Evolutionary conservation across 1,140 invertebrate genomes (phyloP).

Genomic region (Drosophila quadrilineata): DNA sequence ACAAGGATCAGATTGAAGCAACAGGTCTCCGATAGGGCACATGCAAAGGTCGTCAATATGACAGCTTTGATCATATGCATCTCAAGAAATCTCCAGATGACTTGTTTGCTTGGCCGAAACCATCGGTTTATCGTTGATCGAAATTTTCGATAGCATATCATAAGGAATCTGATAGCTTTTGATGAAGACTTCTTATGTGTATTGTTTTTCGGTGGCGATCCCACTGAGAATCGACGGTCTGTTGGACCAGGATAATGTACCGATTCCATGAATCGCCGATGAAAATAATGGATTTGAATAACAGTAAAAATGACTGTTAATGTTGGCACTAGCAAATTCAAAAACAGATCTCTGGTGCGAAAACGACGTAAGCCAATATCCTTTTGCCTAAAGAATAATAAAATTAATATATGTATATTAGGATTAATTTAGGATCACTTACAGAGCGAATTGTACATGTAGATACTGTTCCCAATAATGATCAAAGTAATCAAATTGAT

Average conservation of each 20-base stretch:
- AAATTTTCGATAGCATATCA: slow-evolving; percentile 14
- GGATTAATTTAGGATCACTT: slow-evolving; percentile 81
- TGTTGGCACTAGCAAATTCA: slow-evolving; percentile 94
- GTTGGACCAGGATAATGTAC: slow-evolving; percentile 39
- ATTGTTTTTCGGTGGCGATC: not conserved
- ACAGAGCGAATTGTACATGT: slow-evolving; percentile 87
- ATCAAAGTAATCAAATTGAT: slow-evolving; percentile 96
- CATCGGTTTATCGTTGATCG: slow-evolving; percentile 15
- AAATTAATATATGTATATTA: not conserved
- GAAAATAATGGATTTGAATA: slow-evolving; percentile 98
- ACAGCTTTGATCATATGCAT: slow-evolving; percentile 96
- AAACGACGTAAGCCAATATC: slow-evolving; percentile 96
- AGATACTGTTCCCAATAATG: slow-evolving; percentile 91
- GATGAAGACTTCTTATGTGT: no score
- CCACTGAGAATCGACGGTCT: not conserved
- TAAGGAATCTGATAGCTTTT: no score
- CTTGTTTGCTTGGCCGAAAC: slow-evolving; percentile 48
- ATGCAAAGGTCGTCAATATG: slow-evolving; percentile 86
- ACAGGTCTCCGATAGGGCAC: slow-evolving; percentile 55
- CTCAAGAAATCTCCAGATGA: slow-evolving; percentile 91
- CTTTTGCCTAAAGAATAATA: slow-evolving; percentile 86
- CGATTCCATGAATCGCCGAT: slow-evolving; percentile 82
- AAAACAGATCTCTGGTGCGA: slow-evolving; percentile 92
- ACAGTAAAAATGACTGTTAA: slow-evolving; percentile 97
- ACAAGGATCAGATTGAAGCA: slow-evolving; percentile 87